Percentiles rank a stretch among this genome's conserved stretches.
Conservation (phyloP, 2,797 vertebrate genomes). For the Vultur gryphus region DNA sequence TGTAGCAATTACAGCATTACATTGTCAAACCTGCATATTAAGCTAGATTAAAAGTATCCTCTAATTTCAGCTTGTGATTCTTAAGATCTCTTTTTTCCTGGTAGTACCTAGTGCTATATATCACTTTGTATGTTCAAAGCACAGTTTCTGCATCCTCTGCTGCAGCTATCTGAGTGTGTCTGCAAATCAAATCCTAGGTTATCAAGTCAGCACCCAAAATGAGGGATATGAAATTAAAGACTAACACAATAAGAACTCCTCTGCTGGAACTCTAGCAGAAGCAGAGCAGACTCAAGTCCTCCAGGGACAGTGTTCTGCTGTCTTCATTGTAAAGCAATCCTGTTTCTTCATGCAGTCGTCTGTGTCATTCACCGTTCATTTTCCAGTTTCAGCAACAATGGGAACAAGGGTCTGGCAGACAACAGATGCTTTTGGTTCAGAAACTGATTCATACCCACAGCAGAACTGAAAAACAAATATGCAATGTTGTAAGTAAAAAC, state of each 20-base stretch:
- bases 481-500: not conserved
- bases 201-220: not conserved
- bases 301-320: not conserved
- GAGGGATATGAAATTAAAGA: not conserved
- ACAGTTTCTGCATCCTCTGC: not conserved
- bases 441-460: not conserved
- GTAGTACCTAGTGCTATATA: not conserved
- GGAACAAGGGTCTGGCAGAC: not conserved
- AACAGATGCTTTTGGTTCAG: not conserved
- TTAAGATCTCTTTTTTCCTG: not conserved
- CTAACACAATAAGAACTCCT: not conserved
- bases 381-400: slow-evolving; percentile 5
- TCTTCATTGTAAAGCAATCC: not conserved
- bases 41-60: not conserved
- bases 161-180: not conserved
- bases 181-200: not conserved
- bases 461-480: not conserved
- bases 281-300: not conserved
- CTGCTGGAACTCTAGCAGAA: not conserved
- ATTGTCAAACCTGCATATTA: not conserved
- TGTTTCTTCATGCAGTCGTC: not conserved
- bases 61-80: not conserved
- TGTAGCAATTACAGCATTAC: not conserved
- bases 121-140: not conserved
- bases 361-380: not conserved